Evolutionary conservation across 1,140 invertebrate species (phyloP).

Genomic region (Drosophila pandora): DNA sequence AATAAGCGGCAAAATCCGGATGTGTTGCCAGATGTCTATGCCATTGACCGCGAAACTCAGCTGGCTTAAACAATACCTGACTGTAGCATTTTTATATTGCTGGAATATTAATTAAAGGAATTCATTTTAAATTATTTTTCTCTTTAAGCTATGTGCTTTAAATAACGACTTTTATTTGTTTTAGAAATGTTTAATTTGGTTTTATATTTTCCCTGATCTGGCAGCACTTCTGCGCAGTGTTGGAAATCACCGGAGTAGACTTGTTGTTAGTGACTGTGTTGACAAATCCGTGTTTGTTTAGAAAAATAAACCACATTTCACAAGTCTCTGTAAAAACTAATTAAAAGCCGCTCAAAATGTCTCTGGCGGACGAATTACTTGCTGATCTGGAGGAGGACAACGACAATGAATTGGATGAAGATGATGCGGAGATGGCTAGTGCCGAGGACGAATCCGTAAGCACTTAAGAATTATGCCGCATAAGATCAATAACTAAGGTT

Average conservation of each 20-base stretch:
- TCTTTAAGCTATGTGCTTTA: background rate
- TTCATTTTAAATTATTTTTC: too few species aligned
- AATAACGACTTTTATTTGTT: background rate
- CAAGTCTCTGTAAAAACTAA: constrained; percentile 6
- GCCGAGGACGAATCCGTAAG: constrained; percentile 59
- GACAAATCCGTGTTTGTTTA: background rate
- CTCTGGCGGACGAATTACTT: constrained; percentile 96
- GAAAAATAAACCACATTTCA: constrained; percentile 9
- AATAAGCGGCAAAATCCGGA: constrained; percentile 63
- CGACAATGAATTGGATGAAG: constrained; percentile 88
- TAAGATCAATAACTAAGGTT: background rate
- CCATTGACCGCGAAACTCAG: constrained; percentile 3
- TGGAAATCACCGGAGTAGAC: background rate
- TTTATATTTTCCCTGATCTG: background rate
- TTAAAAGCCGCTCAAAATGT: constrained; percentile 87
- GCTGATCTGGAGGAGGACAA: constrained; percentile 97
- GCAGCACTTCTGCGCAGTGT: background rate
- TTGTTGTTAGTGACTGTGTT: too few species aligned
- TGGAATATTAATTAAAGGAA: background rate
- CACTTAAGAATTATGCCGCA: background rate
- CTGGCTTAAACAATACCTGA: background rate
- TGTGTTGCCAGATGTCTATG: constrained; percentile 7
- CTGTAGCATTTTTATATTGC: background rate
- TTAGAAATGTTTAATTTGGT: background rate
- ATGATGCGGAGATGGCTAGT: constrained; percentile 84